phyloP scores from a whole-genome alignment of 2,113 vertebrate genomes.

The Solea solea region DNA sequence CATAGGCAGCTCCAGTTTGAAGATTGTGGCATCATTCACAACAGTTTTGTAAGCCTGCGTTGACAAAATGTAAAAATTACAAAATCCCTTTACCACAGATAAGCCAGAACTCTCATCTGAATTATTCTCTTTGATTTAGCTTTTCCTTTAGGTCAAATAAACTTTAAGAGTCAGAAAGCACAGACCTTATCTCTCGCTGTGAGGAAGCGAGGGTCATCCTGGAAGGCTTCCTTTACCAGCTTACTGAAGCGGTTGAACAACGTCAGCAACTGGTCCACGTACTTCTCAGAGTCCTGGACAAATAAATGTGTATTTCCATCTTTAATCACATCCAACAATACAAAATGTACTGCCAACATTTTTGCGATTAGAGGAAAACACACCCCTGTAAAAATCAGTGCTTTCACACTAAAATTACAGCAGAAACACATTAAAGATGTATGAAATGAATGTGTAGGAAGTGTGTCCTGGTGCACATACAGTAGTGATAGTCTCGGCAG shows the following conservation, averaged over 20 bases:
- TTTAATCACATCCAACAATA: too few relatives aligned
- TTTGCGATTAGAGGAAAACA: neutral
- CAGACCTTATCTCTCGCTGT: constrained; percentile 94
- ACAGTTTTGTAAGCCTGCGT: constrained; percentile 95
- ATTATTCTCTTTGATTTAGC: neutral
- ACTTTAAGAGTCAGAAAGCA: neutral
- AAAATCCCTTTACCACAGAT: neutral
- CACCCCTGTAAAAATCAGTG: too few relatives aligned
- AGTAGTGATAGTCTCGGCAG: constrained; percentile 96
- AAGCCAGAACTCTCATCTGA: too few relatives aligned
- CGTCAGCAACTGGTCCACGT: constrained; percentile 94
- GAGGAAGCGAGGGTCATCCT: constrained; percentile 96
- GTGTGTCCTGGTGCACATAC: constrained; percentile 68
- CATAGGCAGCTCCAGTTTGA: constrained; percentile 96
- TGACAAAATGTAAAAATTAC: too few relatives aligned
- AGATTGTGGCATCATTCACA: constrained; percentile 98
- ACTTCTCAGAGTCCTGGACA: constrained; percentile 94
- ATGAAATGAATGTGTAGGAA: too few relatives aligned
- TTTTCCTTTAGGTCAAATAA: neutral
- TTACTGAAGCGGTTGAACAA: constrained; percentile 98
- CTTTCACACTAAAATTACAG: neutral
- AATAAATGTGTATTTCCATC: neutral
- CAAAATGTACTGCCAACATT: neutral
- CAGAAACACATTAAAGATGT: neutral
- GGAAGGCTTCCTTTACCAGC: constrained; percentile 97